phyloP scores from a whole-genome alignment of 1,140 invertebrate genomes.

The Drosophila arizonae region DNA sequence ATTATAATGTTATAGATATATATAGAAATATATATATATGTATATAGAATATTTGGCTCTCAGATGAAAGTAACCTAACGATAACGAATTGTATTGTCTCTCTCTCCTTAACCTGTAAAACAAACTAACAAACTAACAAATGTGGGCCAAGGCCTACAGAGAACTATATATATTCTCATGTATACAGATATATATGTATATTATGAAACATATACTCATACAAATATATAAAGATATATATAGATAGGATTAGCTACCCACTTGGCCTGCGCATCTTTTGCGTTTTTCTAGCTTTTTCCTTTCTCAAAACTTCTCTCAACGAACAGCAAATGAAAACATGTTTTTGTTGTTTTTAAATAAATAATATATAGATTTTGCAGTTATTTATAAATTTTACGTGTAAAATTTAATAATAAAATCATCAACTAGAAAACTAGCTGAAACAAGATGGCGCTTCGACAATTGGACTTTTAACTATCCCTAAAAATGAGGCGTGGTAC shows the following conservation, averaged over 20 bases:
- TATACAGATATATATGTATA: background rate
- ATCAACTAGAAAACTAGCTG: slow-evolving; percentile 79
- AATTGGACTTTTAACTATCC: slow-evolving; percentile 70
- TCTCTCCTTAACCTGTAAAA: slow-evolving; percentile 70
- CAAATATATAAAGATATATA: slow-evolving; percentile 10
- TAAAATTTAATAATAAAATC: slow-evolving; percentile 81
- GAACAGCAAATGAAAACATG: slow-evolving; percentile 65
- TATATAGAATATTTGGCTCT: slow-evolving; percentile 61
- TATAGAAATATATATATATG: slow-evolving; percentile 29
- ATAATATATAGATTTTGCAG: slow-evolving; percentile 61
- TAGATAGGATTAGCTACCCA: slow-evolving; percentile 18
- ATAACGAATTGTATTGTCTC: slow-evolving; percentile 61
- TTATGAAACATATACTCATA: background rate
- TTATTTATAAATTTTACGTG: slow-evolving; percentile 80
- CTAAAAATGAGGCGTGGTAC: slow-evolving; percentile 57
- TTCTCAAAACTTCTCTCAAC: slow-evolving; percentile 51
- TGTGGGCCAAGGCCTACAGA: slow-evolving; percentile 41
- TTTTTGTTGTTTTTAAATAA: slow-evolving; percentile 65
- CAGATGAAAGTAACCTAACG: slow-evolving; percentile 64
- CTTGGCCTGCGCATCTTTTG: slow-evolving; percentile 22
- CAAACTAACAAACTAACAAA: slow-evolving; percentile 49
- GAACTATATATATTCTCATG: slow-evolving; percentile 1
- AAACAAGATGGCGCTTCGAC: slow-evolving; percentile 67
- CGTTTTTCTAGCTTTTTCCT: slow-evolving; percentile 34
- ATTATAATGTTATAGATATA: slow-evolving; percentile 28